Percentiles rank a stretch among this genome's conserved stretches.
Evolutionary conservation across 1,140 invertebrate genomes (phyloP).

Genomic region (Eueides isabella): DNA sequence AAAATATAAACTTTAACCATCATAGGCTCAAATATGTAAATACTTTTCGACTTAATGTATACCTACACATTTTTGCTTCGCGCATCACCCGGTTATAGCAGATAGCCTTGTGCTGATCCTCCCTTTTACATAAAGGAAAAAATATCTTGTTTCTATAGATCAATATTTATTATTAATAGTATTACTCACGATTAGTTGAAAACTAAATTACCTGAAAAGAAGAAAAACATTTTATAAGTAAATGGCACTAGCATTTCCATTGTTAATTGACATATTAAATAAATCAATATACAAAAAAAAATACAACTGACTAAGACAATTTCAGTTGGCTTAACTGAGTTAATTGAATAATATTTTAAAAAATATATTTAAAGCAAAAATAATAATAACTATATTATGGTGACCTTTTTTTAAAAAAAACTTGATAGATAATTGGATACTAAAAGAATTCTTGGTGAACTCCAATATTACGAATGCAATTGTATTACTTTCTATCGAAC

Average conservation of each 20-base stretch:
- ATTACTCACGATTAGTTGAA: background rate
- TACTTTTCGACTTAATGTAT: no score
- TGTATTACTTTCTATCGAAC: conserved; percentile 43
- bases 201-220: background rate
- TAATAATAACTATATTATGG: background rate
- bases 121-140: no score
- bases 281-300: background rate
- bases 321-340: no score
- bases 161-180: no score
- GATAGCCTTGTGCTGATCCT: no score
- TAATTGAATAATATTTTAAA: no score
- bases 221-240: background rate
- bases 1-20: no score
- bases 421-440: conserved; percentile 43
- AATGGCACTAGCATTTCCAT: background rate
- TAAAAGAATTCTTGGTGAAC: conserved; percentile 43
- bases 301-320: background rate
- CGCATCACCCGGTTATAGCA: no score
- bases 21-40: no score
- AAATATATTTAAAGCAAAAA: background rate
- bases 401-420: background rate
- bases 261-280: background rate
- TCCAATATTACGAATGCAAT: conserved; percentile 48
- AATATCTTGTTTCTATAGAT: no score
- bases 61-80: no score